These are phyloP conservation scores for Rhabdomys pumilio DNA, from an alignment of 2,797 vertebrate species.

Conservation along the genomic window DNA sequence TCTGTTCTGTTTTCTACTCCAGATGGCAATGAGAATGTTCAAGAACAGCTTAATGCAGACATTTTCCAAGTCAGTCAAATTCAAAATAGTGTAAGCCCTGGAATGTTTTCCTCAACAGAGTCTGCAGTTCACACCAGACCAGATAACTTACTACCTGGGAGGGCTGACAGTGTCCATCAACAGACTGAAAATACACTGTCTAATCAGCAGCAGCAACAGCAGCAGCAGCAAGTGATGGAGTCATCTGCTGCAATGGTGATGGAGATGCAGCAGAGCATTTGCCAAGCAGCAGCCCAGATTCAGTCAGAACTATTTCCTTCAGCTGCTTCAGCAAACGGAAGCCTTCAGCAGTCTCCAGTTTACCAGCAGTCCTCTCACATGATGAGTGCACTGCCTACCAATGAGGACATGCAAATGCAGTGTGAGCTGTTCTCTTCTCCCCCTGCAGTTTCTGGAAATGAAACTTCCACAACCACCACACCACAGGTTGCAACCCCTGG, in stretches of 20 bases:
- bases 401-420: slow-evolving; percentile 94
- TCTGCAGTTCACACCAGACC: slow-evolving; percentile 88
- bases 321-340: slow-evolving; percentile 90
- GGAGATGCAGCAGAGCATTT: slow-evolving; percentile 92
- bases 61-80: slow-evolving; percentile 94
- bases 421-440: slow-evolving; percentile 93
- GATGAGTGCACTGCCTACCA: slow-evolving; percentile 88
- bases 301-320: slow-evolving; percentile 95
- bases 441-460: slow-evolving; percentile 90
- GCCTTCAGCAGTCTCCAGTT: slow-evolving; percentile 90
- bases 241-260: slow-evolving; percentile 92
- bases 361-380: slow-evolving; percentile 91
- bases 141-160: slow-evolving; percentile 89
- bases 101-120: slow-evolving; percentile 90
- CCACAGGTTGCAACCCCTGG: slow-evolving; percentile 91
- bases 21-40: slow-evolving; percentile 93
- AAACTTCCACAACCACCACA: slow-evolving; percentile 89
- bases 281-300: slow-evolving; percentile 92
- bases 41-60: slow-evolving; percentile 96
- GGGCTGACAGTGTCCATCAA: slow-evolving; percentile 90
- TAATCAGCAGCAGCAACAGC: slow-evolving; percentile 89
- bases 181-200: slow-evolving; percentile 89
- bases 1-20: slow-evolving; percentile 95
- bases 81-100: slow-evolving; percentile 88
- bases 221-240: slow-evolving; percentile 91